Conservation (phyloP, 2,797 vertebrate genomes). For the Spondyliosoma cantharus region DNA sequence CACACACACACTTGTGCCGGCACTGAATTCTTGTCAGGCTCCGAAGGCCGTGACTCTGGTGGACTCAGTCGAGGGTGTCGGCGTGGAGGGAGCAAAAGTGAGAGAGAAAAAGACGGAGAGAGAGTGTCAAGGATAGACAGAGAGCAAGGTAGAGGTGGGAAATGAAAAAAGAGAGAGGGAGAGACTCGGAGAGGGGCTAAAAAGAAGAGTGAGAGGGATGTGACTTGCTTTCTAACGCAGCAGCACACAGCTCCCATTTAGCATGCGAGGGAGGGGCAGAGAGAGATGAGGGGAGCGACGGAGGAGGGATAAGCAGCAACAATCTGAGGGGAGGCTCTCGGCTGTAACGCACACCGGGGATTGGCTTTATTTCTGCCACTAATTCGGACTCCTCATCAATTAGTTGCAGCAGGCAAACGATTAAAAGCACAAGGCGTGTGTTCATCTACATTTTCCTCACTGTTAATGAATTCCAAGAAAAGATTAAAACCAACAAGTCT, state of each 20-base stretch:
- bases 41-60: constrained; percentile 75
- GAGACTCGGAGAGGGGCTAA: constrained; percentile 76
- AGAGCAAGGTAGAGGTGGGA: constrained; percentile 78
- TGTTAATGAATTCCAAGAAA: constrained; percentile 11
- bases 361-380: constrained; percentile 26
- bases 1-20: constrained; percentile 17
- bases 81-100: constrained; percentile 57
- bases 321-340: constrained; percentile 68
- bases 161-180: constrained; percentile 69
- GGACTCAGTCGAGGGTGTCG: constrained; percentile 75
- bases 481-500: constrained; percentile 7
- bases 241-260: constrained; percentile 87
- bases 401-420: constrained; percentile 32
- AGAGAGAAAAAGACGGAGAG: constrained; percentile 37
- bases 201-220: constrained; percentile 83
- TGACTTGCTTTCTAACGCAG: constrained; percentile 86
- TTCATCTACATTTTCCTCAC: constrained; percentile 5
- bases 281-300: constrained; percentile 65
- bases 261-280: constrained; percentile 72
- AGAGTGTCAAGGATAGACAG: constrained; percentile 64
- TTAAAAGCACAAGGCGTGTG: not conserved
- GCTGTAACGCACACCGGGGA: constrained; percentile 41
- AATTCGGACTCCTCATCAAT: constrained; percentile 40
- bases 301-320: constrained; percentile 74
- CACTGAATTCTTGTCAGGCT: constrained; percentile 74